These are phyloP conservation scores for Galago senegalensis DNA, from an alignment of 2,797 vertebrate genomes.

Conservation along the genomic window DNA sequence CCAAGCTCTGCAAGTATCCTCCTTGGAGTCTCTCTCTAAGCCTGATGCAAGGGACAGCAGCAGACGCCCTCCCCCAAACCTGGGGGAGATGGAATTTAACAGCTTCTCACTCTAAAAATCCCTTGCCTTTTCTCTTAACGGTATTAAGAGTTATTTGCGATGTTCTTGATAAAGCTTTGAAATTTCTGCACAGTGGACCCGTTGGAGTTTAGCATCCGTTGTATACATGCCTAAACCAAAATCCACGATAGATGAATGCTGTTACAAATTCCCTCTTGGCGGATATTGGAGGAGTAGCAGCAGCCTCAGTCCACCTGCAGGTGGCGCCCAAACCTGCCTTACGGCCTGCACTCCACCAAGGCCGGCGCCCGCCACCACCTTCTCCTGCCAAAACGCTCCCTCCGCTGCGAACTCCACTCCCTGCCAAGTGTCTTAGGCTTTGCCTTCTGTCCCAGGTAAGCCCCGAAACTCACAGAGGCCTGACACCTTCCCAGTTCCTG, in stretches of 20 bases:
- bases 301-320: neutral
- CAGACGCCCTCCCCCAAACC: neutral
- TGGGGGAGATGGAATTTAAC: neutral
- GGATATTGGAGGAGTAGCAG: neutral
- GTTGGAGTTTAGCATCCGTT: neutral
- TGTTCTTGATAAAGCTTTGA: neutral
- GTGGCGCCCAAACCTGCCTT: slow-evolving; percentile 21
- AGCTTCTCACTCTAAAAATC: neutral
- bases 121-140: neutral
- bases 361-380: accelerated
- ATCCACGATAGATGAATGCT: neutral
- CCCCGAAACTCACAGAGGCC: neutral
- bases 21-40: neutral
- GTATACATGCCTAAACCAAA: neutral
- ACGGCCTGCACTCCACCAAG: neutral
- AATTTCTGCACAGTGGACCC: neutral
- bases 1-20: neutral
- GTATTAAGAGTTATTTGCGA: neutral
- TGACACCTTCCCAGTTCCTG: neutral
- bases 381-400: accelerated
- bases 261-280: neutral
- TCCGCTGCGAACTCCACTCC: accelerated
- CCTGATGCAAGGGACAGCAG: neutral
- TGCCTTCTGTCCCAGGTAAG: neutral
- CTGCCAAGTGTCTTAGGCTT: neutral